A percentile compares a stretch with the other conserved stretches of the same genome.
Conservation (phyloP, 2,113 vertebrate genomes). For the Petaurus breviceps region DNA sequence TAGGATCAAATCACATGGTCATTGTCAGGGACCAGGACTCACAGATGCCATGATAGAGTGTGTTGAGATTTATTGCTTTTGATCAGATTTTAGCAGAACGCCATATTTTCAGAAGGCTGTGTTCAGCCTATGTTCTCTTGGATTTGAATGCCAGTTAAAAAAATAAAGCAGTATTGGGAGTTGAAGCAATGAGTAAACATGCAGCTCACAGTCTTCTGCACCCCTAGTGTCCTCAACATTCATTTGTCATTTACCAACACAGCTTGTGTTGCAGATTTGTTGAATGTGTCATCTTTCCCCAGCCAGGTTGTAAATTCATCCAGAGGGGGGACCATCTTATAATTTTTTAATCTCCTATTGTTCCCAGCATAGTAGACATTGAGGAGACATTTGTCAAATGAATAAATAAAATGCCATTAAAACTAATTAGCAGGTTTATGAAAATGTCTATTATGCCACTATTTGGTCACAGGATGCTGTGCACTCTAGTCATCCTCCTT, state of each 20-base stretch:
- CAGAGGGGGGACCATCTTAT: neutral
- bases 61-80: neutral
- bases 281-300: neutral
- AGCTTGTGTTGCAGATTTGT: neutral
- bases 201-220: neutral
- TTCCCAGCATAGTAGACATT: neutral
- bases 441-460: neutral
- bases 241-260: neutral
- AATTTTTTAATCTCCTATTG: neutral
- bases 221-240: neutral
- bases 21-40: neutral
- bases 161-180: neutral
- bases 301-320: neutral
- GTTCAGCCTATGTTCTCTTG: rapidly evolving
- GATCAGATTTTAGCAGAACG: neutral
- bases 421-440: neutral
- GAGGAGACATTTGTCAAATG: neutral
- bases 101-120: rapidly evolving
- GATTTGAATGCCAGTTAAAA: rapidly evolving
- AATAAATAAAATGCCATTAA: neutral
- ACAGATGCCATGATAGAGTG: neutral
- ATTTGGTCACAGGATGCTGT: neutral
- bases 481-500: neutral
- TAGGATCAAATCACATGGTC: neutral
- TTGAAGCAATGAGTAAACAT: neutral